Conservation (phyloP, 2,113 vertebrate species). For the Dermatemys mawii region DNA sequence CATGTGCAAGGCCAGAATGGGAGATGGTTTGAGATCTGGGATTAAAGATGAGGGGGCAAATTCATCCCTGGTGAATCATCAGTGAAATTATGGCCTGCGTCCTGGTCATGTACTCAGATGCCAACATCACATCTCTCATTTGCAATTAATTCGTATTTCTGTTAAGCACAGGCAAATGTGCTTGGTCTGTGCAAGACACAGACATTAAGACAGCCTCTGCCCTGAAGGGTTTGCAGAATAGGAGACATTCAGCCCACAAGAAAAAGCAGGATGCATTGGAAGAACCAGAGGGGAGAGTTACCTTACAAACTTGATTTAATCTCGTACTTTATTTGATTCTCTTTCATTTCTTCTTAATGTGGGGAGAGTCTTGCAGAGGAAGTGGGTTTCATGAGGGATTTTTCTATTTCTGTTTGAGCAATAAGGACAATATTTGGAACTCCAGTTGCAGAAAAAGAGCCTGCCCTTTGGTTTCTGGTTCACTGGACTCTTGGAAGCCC, state of each 20-base stretch:
- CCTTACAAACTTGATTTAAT: neutral
- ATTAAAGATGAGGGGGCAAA: neutral
- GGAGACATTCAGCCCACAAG: neutral
- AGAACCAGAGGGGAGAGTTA: neutral
- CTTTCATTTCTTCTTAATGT: neutral
- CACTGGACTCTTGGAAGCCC: neutral
- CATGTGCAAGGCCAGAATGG: neutral
- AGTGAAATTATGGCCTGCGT: neutral
- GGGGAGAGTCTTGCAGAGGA: neutral
- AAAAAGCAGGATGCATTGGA: neutral
- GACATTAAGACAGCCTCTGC: neutral
- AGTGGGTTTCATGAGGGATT: neutral
- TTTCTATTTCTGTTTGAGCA: neutral
- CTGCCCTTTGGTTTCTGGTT: neutral
- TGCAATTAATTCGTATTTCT: neutral
- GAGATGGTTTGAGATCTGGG: neutral
- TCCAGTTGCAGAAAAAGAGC: neutral
- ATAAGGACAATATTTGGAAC: neutral
- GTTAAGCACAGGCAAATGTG: neutral
- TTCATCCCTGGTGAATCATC: neutral
- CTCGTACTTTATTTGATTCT: neutral
- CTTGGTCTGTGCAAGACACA: neutral
- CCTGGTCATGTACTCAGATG: neutral
- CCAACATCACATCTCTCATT: neutral
- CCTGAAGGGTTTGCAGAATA: neutral